Evolutionary conservation across 1,140 invertebrate species (phyloP).

Genomic region (Brachionus sp.): DNA sequence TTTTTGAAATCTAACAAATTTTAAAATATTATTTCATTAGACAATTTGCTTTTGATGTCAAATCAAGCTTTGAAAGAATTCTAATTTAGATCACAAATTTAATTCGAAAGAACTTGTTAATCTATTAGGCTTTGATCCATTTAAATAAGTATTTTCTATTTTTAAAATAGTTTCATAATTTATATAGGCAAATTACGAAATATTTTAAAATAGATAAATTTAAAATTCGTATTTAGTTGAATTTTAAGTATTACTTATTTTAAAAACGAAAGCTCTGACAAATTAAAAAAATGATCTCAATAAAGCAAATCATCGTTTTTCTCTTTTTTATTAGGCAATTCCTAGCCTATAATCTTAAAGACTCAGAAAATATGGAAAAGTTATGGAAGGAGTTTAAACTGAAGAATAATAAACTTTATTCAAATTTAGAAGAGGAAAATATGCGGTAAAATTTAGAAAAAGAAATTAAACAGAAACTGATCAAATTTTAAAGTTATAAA

Average conservation of each 20-base stretch:
- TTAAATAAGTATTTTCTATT: neutral
- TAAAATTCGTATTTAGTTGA: neutral
- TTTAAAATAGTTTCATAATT: neutral
- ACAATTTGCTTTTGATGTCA: neutral
- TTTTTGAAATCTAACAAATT: too few species aligned
- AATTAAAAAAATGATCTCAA: neutral
- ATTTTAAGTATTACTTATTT: neutral
- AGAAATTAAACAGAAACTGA: neutral
- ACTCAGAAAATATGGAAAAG: constrained; percentile 2
- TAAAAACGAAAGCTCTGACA: neutral
- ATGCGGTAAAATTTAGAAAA: neutral
- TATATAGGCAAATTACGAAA: neutral
- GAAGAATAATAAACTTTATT: constrained; percentile 16
- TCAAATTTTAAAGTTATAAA: constrained; percentile 1
- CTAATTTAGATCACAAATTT: neutral
- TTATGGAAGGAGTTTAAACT: constrained; percentile 37
- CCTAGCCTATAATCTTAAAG: neutral
- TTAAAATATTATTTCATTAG: neutral
- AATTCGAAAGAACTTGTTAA: neutral
- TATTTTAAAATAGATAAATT: neutral
- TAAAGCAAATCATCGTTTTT: neutral
- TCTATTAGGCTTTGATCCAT: neutral
- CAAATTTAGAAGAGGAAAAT: neutral
- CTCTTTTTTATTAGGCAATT: neutral
- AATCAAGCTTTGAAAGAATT: neutral